Evolutionary conservation across 2,888 invertebrate species (phyloP), one percentile per base, ranked within the genome.

Genomic region (Micoletzkya japonica): DNA sequence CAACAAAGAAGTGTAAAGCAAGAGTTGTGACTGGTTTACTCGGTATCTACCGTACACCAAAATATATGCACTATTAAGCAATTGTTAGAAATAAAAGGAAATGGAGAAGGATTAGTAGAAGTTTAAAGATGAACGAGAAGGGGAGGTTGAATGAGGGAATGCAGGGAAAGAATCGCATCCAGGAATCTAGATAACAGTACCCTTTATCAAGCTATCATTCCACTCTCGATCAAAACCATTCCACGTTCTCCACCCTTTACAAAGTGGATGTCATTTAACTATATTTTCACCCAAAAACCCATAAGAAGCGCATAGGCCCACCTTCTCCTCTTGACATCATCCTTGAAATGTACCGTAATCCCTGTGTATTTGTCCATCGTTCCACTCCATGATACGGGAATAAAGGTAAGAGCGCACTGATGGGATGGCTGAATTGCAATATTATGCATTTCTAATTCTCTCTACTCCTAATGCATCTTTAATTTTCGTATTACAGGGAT

Each of bases 101-200:
- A 34, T 30, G 52, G 24, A 6, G 52, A 52, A 52, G 39, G 39
- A 10, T 10, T 10, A 39, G 6, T 39, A 20, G 54, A 59, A 49
- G 37, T 39, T 74, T 67, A 78, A 66, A 77, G 74, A 69, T 73
- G 75, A 20, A 79, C 77, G 32, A 79, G 72, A 20, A 72, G 72
- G 34, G 74, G 73, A 10, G 77, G 71, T 10, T 70, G 44, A 24
- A 72, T 74, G 30, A 44, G 56, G 4, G 72, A 66, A n/a, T 76
- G 72, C 1, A 74, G 54, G 37, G 70, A 72, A 24, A 74, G 50
- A 24, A 79, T 44, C 1, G 74, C 74, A 20, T 76, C 75, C 58
- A 76, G 60, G 75, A 77, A 79, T 3, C 64, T 64, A 52, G 1
- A 39, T 4, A 10, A 44, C 2, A 39, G 49, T 44, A 59, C 20